Base-by-base conservation (phyloP, 2,797 vertebrate genomes). In the Phoxinus dragarum region DNA sequence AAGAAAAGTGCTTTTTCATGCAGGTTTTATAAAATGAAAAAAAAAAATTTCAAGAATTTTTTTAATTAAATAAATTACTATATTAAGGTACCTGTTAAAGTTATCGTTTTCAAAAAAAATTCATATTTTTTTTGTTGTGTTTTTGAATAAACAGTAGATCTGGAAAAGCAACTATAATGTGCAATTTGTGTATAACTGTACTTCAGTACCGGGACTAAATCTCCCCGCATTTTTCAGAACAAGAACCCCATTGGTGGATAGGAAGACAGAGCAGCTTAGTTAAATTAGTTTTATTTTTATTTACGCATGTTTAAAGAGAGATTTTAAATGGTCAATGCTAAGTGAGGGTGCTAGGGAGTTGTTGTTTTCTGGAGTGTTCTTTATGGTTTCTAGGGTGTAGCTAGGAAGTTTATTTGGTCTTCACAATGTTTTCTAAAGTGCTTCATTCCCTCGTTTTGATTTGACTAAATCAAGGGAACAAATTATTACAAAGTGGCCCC, bases 61-160 rank as follows among this genome's bases (percentile, higher is more conserved):
- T 27, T 27, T 27, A 27, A 27, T 27, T 27, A 27, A 27, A 59
- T n/a, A 14, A 27, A 61, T n/a, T 61, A 27, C 14, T 56, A 56
- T 56, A 56, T 23, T 19, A 56, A 23, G 19, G 2, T 54, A 54
- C 52, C 19, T 8, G 19, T 21, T 21, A 54, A 21, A 19, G 2
- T 56, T 56, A 23, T 56, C 0, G 1, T 59, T 11, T 59, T n/a
- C 16, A 59, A 59, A 0, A 11, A n/a, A 0, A 11, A n/a, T n/a
- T 59, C 11, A n/a, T n/a, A 0, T 1, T 23, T 2, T 23, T 56
- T 23, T 23, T 1, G 9, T 27, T 27, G 56, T 27, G 27, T 61
- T 27, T 61, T 11, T 59, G 10, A n/a, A 59, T 59, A 56, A 59
- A n/a, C 23, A n/a, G 3, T 59, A 8, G 23, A 61, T n/a, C 23